Percentiles rank a stretch among this genome's conserved stretches.
phyloP scores from a whole-genome alignment of 2,888 invertebrate species.

The Drosophila paranaensis region DNA sequence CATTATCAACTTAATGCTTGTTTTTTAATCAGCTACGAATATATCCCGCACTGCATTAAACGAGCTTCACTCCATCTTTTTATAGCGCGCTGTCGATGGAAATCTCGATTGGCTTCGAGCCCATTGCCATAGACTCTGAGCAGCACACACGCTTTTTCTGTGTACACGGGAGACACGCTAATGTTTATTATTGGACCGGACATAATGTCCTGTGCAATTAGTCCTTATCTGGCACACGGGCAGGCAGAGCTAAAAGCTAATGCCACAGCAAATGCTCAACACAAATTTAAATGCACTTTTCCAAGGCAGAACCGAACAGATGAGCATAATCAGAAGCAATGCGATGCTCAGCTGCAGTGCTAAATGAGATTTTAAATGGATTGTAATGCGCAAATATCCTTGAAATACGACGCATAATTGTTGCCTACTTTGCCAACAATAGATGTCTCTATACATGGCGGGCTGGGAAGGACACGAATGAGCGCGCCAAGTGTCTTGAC shows the following conservation, averaged over 20 bases:
- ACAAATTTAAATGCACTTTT: slow-evolving; percentile 20
- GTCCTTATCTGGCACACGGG: slow-evolving; percentile 24
- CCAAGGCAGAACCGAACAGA: neutral
- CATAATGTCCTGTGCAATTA: slow-evolving; percentile 46
- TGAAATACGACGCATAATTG: slow-evolving; percentile 20
- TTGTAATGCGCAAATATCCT: slow-evolving; percentile 17
- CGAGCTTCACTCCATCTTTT: neutral
- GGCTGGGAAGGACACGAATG: slow-evolving; percentile 5
- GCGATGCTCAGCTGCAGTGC: neutral
- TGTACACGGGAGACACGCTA: slow-evolving; percentile 19
- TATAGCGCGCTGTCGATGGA: slow-evolving; percentile 8
- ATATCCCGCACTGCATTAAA: no score
- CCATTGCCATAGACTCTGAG: neutral
- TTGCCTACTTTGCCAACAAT: slow-evolving; percentile 12
- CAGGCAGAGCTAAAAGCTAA: slow-evolving; percentile 26
- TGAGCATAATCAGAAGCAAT: neutral
- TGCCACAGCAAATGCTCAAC: slow-evolving; percentile 15
- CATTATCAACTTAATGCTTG: slow-evolving; percentile 2
- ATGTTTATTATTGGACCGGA: slow-evolving; percentile 19
- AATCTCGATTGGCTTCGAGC: slow-evolving; percentile 10
- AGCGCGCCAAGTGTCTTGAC: slow-evolving; percentile 8
- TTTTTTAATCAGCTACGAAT: neutral
- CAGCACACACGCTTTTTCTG: slow-evolving; percentile 11
- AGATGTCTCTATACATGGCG: slow-evolving; percentile 2
- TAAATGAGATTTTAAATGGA: slow-evolving; percentile 22